Evolutionary conservation across 2,888 invertebrate genomes (phyloP).

Genomic region (Galerucella pusilla): DNA sequence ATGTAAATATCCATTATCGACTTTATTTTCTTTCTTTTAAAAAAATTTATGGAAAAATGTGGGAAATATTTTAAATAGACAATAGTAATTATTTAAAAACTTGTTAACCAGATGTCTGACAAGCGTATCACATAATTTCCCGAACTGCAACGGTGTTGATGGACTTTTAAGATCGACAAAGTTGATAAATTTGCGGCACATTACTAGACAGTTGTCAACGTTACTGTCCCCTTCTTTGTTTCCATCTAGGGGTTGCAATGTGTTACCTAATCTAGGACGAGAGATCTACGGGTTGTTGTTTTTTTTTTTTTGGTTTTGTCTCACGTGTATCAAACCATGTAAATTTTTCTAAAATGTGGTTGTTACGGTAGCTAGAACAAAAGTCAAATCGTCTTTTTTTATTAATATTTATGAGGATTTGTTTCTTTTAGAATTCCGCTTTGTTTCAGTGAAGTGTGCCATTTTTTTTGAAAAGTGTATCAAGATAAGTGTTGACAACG

Average conservation of each 20-base stretch:
- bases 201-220: conserved; percentile 44
- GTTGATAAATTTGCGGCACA: conserved; percentile 41
- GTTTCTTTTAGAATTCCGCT: conserved; percentile 17
- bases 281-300: conserved; percentile 26
- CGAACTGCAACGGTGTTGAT: conserved; percentile 37
- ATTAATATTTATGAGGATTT: conserved; percentile 27
- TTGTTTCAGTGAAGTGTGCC: conserved; percentile 26
- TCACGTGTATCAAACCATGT: conserved; percentile 33
- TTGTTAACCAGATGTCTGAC: conserved; percentile 48
- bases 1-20: too few species aligned
- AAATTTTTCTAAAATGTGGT: conserved; percentile 38
- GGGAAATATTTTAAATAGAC: conserved; percentile 29
- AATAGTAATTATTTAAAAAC: conserved; percentile 49
- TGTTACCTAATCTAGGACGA: conserved; percentile 45
- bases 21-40: too few species aligned
- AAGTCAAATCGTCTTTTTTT: conserved; percentile 30
- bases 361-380: conserved; percentile 38
- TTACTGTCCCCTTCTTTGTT: conserved; percentile 43
- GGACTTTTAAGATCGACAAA: conserved; percentile 38
- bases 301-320: conserved; percentile 25
- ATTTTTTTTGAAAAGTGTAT: conserved; percentile 20
- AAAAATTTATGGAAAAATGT: neutral
- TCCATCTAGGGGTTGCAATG: conserved; percentile 51
- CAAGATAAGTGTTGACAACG: conserved; percentile 19
- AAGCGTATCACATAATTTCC: conserved; percentile 42